Percentiles rank a stretch among this genome's conserved stretches.
Conservation (phyloP, 2,797 vertebrate species). For the Falco biarmicus region DNA sequence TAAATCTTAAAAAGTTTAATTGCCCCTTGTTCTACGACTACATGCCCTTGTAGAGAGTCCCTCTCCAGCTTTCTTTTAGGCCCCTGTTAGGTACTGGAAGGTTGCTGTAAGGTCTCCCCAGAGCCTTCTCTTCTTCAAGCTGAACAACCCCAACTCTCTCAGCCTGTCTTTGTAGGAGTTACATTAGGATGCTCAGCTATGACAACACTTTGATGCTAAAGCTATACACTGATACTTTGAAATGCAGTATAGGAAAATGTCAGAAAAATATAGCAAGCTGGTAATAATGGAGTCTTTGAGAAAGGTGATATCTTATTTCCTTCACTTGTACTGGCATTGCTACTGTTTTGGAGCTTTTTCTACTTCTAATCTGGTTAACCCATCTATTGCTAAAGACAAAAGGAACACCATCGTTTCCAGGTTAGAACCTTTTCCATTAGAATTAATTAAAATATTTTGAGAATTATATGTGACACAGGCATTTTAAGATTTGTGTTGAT, state of each 20-base stretch:
- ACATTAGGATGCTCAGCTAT: neutral
- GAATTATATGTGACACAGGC: neutral
- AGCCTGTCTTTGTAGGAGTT: neutral
- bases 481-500: neutral
- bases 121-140: no score
- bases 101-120: no score
- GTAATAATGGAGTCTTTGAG: neutral
- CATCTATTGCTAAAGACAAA: neutral
- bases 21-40: no score
- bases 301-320: neutral
- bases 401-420: neutral
- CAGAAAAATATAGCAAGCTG: neutral
- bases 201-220: neutral
- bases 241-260: neutral
- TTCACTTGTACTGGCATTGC: neutral
- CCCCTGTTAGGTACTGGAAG: no score
- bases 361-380: neutral
- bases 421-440: neutral
- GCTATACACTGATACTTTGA: neutral
- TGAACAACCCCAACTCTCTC: no score
- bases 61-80: no score
- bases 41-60: no score
- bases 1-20: no score
- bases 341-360: neutral
- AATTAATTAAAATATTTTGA: neutral